phyloP scores from a whole-genome alignment of 2,888 invertebrate genomes.

The Ditylenchus weischeri region DNA sequence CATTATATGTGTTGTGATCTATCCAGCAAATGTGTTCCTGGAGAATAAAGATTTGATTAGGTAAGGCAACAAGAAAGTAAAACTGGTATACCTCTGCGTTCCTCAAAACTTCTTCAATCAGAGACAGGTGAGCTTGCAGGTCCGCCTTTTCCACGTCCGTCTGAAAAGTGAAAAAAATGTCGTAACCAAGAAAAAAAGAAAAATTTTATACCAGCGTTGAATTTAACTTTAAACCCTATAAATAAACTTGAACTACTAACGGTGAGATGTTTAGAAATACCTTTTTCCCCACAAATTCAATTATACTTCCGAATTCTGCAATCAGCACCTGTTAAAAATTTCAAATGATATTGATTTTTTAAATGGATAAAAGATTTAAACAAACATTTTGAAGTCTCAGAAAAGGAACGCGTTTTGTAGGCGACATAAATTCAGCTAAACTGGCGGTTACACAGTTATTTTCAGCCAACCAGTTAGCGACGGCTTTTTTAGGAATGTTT shows the following conservation, averaged over 20 bases:
- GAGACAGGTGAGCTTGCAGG: conserved; percentile 85
- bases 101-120: conserved; percentile 76
- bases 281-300: conserved; percentile 81
- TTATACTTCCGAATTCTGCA: conserved; percentile 85
- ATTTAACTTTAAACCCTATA: conserved; percentile 37
- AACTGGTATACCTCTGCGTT: conserved; percentile 76
- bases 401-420: conserved; percentile 11
- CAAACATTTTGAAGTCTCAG: too few species aligned
- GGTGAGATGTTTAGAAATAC: conserved; percentile 53
- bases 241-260: background rate
- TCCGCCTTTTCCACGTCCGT: conserved; percentile 76
- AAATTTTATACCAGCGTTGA: conserved; percentile 21
- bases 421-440: conserved; percentile 16
- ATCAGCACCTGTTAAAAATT: conserved; percentile 69
- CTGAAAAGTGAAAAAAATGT: too few species aligned
- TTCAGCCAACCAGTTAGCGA: too few species aligned
- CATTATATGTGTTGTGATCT: conserved; percentile 74
- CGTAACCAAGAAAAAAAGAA: too few species aligned
- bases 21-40: conserved; percentile 74
- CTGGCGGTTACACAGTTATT: too few species aligned
- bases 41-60: too few species aligned
- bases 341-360: background rate
- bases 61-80: background rate
- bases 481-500: too few species aligned
- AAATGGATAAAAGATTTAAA: background rate